Evolutionary conservation across 2,113 vertebrate genomes (phyloP).

Genomic region (Phyllostomus hastatus): DNA sequence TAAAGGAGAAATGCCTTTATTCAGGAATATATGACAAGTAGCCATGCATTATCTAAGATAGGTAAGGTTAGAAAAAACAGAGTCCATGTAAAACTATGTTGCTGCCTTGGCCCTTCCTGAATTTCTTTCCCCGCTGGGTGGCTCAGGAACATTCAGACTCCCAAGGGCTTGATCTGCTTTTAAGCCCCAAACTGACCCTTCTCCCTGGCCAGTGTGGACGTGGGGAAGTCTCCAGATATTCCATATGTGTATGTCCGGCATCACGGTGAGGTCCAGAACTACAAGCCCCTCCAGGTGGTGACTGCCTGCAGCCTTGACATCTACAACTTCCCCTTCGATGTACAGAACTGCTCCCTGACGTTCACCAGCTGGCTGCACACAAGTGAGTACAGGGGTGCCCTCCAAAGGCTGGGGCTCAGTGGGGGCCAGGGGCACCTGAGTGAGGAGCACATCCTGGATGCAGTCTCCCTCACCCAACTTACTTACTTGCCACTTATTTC

Average conservation of each 20-base stretch:
- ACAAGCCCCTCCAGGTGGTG: conserved; percentile 97
- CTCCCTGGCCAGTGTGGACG: conserved; percentile 88
- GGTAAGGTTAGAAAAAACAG: neutral
- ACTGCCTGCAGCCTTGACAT: conserved; percentile 97
- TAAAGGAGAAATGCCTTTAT: neutral
- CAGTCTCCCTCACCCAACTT: neutral
- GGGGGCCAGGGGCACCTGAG: neutral
- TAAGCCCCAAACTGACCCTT: neutral
- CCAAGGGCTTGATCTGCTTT: neutral
- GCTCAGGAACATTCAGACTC: neutral
- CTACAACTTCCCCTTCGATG: conserved; percentile 98
- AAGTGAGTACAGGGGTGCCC: conserved; percentile 82
- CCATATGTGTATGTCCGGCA: conserved; percentile 93
- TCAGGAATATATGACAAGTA: neutral
- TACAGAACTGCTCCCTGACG: conserved; percentile 97
- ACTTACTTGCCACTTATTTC: neutral
- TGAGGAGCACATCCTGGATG: neutral
- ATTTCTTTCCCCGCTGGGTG: neutral
- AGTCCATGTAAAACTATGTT: neutral
- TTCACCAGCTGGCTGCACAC: conserved; percentile 99
- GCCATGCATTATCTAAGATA: neutral
- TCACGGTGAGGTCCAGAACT: conserved; percentile 91
- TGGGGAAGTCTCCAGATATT: conserved; percentile 94
- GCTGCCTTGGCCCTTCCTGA: neutral
- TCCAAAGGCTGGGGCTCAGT: rapidly evolving